These are phyloP conservation scores for Echinometra lucunter DNA, from an alignment of 53 echinoderm and acorn worm species.

Conservation along the genomic window DNA sequence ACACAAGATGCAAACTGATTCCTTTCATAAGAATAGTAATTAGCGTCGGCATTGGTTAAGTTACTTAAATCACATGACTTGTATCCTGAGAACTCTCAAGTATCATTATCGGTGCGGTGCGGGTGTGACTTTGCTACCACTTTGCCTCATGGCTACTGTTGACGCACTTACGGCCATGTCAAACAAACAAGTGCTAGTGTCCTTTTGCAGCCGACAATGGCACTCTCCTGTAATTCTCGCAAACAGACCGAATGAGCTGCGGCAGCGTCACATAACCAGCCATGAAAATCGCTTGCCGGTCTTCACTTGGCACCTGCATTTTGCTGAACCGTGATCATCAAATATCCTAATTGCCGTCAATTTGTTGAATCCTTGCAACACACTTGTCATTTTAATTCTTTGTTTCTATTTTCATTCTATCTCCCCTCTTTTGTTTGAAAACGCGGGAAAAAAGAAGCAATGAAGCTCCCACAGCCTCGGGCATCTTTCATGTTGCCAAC, in stretches of 20 bases:
- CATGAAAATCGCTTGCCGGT: background rate
- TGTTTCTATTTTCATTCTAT: background rate
- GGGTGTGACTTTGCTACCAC: background rate
- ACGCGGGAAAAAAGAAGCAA: background rate
- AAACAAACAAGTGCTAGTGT: conserved; percentile 17
- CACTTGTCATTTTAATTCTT: background rate
- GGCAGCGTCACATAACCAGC: background rate
- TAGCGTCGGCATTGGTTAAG: too few species aligned
- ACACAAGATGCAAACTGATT: too few species aligned
- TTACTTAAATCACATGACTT: too few species aligned
- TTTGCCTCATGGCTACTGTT: background rate
- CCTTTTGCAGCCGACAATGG: conserved; percentile 1
- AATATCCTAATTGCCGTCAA: background rate
- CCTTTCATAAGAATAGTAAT: too few species aligned
- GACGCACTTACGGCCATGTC: background rate
- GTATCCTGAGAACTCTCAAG: too few species aligned
- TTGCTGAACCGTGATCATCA: background rate
- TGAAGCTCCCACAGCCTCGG: background rate
- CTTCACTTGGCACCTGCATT: background rate
- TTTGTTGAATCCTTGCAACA: background rate
- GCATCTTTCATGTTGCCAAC: background rate
- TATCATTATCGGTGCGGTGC: too few species aligned
- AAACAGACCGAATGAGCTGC: background rate
- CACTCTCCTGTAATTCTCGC: background rate
- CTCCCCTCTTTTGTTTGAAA: background rate